Base-by-base conservation (phyloP, 2,113 vertebrate genomes). In the Fregetta grallaria region DNA sequence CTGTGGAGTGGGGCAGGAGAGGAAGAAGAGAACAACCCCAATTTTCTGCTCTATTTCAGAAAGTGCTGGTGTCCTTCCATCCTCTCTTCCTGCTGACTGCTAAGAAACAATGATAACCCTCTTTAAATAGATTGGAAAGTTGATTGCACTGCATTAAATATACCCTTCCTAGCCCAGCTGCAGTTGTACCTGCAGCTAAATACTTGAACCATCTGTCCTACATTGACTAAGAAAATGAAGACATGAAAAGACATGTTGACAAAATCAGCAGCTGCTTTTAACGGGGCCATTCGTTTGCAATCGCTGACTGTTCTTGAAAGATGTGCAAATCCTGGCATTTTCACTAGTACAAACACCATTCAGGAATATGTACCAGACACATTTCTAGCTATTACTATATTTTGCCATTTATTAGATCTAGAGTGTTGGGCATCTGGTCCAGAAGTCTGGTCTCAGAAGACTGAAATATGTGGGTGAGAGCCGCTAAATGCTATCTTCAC, bases 11-110 rank as follows among this genome's bases (percentile, higher is more conserved):
- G 11, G 49, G 8, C 47, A 82, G 34, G 34, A 49, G 2, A 68
- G 25, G 20, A 79, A 8, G 40, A 74, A 30, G 10, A 91, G 11
- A 95, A 52, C 15, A 59, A 80, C 66, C 34, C 7, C 23, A 61
- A 22, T 90, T 87, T 94, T 96, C 93, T 87, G 38, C 50, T 95
- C 83, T 82, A 16, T 87, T 96, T 94, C 90, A 90, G 78, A 83
- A 93, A 82, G 52, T 25, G 23, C 59, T 38, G 30, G 17, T 95
- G 52, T 76, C 45, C 62, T 89, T 93, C 91, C 70, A 82, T 65
- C 20, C 22, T 23, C 9, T 85, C 9, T 78, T 87, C 45, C 70
- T 71, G 66, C 40, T 89, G 76, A 79, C 32, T 62, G 42, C 36
- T 82, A 85, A 90, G 77, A 96, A 92, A 87, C 32, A 82, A 81